These are phyloP conservation scores for Oreochromis mossambicus DNA, from an alignment of 2,797 vertebrate species.

Conservation along the genomic window DNA sequence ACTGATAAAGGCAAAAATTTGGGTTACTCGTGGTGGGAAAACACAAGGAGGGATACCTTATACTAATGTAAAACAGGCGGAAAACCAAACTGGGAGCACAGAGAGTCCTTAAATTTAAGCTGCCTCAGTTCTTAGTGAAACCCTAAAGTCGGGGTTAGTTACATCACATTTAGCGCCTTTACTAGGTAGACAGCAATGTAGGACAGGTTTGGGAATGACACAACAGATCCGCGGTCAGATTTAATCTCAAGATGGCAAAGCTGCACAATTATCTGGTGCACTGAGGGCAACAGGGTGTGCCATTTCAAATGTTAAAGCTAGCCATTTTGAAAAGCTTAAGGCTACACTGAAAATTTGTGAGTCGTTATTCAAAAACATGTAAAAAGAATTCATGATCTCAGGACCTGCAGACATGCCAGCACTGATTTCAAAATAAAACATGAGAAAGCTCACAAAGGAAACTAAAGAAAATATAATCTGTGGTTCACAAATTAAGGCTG, in stretches of 20 bases:
- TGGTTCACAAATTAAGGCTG: background rate
- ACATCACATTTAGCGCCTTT: background rate
- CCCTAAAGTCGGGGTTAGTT: background rate
- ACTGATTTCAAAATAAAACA: background rate
- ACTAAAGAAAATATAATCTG: background rate
- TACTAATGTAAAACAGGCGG: background rate
- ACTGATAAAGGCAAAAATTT: background rate
- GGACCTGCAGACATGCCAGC: conserved; percentile 10
- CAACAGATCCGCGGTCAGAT: background rate
- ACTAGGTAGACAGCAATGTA: background rate
- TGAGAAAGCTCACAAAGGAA: background rate
- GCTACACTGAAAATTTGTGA: background rate
- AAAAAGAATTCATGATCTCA: background rate
- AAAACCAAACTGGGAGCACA: background rate
- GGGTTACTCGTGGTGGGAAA: background rate
- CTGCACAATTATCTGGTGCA: background rate
- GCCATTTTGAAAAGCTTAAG: background rate
- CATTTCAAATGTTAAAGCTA: background rate
- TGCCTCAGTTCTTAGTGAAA: background rate
- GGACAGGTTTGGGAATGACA: background rate
- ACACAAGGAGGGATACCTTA: background rate
- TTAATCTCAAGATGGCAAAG: background rate
- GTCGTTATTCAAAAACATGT: background rate
- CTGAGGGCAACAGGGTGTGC: background rate
- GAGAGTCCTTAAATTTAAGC: background rate